Evolutionary conservation across 2,888 invertebrate genomes (phyloP).

Genomic region (Lypha dubia): DNA sequence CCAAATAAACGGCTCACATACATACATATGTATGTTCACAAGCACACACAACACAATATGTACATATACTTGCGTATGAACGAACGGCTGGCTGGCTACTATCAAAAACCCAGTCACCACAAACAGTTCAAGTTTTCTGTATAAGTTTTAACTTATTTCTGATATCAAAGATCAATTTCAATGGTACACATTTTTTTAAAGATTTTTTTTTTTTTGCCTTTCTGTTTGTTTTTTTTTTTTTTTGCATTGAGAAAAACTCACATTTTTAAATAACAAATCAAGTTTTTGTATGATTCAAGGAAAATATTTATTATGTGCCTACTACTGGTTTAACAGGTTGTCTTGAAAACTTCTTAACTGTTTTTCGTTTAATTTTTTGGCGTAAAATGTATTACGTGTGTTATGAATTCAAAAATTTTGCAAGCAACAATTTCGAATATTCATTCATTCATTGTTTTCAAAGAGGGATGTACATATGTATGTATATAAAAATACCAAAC

Average conservation of each 20-base stretch:
- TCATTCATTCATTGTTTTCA: slow-evolving; percentile 9
- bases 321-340: slow-evolving; percentile 41
- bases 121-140: slow-evolving; percentile 48
- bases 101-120: slow-evolving; percentile 28
- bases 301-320: not conserved
- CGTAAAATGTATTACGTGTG: slow-evolving; percentile 40
- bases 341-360: slow-evolving; percentile 33
- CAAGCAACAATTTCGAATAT: slow-evolving; percentile 6
- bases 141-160: slow-evolving; percentile 39
- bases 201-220: no score
- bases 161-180: slow-evolving; percentile 69
- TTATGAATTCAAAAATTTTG: not conserved
- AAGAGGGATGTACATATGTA: no score
- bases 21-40: no score
- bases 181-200: slow-evolving; percentile 59
- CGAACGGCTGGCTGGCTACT: not conserved
- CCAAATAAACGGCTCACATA: no score
- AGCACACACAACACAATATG: no score
- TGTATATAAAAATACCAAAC: no score
- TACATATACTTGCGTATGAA: not conserved
- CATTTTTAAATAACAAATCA: slow-evolving; percentile 52
- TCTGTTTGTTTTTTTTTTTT: no score
- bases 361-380: slow-evolving; percentile 1
- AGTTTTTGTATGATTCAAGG: slow-evolving; percentile 25
- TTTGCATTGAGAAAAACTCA: slow-evolving; percentile 25